These are phyloP conservation scores for Synergus japonicus DNA, from an alignment of 2,888 invertebrate genomes.

Conservation along the genomic window DNA sequence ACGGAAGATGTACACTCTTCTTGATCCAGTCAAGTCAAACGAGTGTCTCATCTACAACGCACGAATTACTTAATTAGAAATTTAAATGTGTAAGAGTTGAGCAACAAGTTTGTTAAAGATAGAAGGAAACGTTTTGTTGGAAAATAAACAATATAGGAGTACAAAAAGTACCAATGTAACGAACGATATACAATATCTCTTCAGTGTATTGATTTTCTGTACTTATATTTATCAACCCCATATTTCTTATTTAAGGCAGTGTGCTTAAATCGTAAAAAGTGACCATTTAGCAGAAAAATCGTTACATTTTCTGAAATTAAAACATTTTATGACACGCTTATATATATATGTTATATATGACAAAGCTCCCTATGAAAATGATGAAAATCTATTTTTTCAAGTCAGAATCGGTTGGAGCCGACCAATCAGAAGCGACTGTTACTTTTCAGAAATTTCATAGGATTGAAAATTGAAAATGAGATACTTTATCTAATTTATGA, in stretches of 20 bases:
- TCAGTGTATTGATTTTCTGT: not conserved
- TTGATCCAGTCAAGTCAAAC: slow-evolving; percentile 9
- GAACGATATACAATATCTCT: not conserved
- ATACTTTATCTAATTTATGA: not conserved
- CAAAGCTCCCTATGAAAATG: no score
- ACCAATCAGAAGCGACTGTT: no score
- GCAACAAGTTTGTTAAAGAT: not conserved
- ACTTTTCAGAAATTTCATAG: no score
- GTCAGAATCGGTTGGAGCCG: no score
- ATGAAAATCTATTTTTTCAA: no score
- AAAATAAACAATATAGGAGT: not conserved
- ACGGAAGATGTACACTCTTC: not conserved
- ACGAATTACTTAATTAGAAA: slow-evolving; percentile 2
- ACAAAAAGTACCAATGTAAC: not conserved
- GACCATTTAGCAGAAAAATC: not conserved
- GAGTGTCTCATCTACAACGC: slow-evolving; percentile 12
- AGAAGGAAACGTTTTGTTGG: not conserved
- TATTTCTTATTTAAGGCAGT: not conserved
- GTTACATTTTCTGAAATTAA: not conserved
- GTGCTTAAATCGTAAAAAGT: not conserved
- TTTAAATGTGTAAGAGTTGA: not conserved
- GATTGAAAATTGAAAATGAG: not conserved
- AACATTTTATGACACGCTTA: not conserved
- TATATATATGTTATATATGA: not conserved
- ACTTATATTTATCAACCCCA: not conserved